Conservation (phyloP, 2,888 invertebrate genomes). For the Trissolcus brochymenae region DNA sequence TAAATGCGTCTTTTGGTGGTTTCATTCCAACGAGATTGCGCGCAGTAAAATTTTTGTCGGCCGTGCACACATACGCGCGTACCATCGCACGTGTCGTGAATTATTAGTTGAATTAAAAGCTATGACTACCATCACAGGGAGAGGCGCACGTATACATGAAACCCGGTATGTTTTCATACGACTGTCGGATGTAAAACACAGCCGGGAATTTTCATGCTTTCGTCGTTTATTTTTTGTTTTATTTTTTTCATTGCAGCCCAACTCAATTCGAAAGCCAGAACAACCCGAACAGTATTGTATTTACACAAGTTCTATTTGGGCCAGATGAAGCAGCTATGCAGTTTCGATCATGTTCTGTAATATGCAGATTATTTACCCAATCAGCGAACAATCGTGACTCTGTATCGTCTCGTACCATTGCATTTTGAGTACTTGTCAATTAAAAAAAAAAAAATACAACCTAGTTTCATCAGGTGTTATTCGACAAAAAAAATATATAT, state of each 20-base stretch:
- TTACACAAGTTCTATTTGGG: conserved; percentile 66
- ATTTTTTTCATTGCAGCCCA: conserved; percentile 58
- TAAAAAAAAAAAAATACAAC: too few species aligned
- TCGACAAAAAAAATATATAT: too few species aligned
- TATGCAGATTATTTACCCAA: conserved; percentile 35
- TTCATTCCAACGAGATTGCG: conserved; percentile 48
- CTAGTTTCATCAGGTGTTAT: too few species aligned
- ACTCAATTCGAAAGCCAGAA: conserved; percentile 64
- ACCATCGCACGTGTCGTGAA: conserved; percentile 40
- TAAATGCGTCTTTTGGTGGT: conserved; percentile 32
- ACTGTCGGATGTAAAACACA: conserved; percentile 52
- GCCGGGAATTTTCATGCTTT: conserved; percentile 49
- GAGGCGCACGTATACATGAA: conserved; percentile 39
- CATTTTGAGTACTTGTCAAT: too few species aligned
- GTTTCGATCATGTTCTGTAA: conserved; percentile 42
- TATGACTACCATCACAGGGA: conserved; percentile 39
- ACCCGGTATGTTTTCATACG: conserved; percentile 48
- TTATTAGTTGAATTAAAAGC: conserved; percentile 57
- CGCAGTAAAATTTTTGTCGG: conserved; percentile 34
- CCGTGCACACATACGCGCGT: conserved; percentile 19
- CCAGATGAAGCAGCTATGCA: conserved; percentile 55
- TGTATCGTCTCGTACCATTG: too few species aligned
- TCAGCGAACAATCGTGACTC: too few species aligned
- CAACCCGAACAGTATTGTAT: conserved; percentile 67
- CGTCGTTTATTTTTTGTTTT: conserved; percentile 52